A percentile compares a stretch with the other conserved stretches of the same genome.
Conservation (phyloP, 1,140 invertebrate genomes). For the Cyclina sinensis region DNA sequence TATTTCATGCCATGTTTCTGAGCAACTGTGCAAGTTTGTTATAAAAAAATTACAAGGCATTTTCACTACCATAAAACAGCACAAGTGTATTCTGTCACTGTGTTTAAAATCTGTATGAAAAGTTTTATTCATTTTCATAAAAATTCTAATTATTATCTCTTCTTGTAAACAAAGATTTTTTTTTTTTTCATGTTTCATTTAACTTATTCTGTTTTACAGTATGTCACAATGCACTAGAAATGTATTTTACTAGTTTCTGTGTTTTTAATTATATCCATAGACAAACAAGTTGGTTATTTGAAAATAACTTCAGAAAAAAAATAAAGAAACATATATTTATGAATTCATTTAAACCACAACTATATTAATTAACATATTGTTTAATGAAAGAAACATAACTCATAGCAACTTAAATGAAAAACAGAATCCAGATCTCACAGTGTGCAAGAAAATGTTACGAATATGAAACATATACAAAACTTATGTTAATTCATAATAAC, state of each 20-base stretch:
- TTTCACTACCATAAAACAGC: too few relatives aligned
- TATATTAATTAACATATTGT: neutral
- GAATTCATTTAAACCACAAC: neutral
- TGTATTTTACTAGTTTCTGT: neutral
- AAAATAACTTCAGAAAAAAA: neutral
- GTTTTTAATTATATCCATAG: neutral
- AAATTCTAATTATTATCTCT: too few relatives aligned
- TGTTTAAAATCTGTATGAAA: too few relatives aligned
- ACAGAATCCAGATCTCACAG: neutral
- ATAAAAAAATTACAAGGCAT: too few relatives aligned
- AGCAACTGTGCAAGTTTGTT: too few relatives aligned
- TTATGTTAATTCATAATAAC: neutral
- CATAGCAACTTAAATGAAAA: slow-evolving; percentile 35
- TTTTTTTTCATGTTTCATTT: too few relatives aligned
- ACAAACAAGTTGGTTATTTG: neutral
- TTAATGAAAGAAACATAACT: neutral
- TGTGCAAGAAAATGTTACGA: neutral
- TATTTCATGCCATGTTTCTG: neutral
- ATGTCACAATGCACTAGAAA: neutral
- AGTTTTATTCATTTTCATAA: too few relatives aligned
- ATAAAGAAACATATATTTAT: neutral
- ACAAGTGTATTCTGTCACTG: too few relatives aligned
- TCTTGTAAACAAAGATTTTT: too few relatives aligned
- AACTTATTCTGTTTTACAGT: slow-evolving; percentile 1
- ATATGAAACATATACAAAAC: neutral